Evolutionary conservation across 2,888 invertebrate genomes (phyloP), one percentile per base, ranked within the genome.

Genomic region (Gortyna flavago): DNA sequence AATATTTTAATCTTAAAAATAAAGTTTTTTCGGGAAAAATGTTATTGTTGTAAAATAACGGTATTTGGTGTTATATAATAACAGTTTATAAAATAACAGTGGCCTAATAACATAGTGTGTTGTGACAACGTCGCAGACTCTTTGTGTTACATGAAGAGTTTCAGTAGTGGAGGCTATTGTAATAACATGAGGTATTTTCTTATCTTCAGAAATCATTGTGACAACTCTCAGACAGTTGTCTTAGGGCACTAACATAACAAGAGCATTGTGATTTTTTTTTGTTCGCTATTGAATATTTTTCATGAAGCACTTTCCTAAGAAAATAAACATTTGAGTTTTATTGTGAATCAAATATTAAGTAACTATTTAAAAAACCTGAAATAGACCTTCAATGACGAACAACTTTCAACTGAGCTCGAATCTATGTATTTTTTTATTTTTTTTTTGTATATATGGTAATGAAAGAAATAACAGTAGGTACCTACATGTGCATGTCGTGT

Each of bases 141-240:
- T 68, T 70, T 75, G 79, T 86, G 77, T 81, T 64, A 51, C 72
- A 70, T 81, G 77, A 68, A 70, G 64, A 75, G 41, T 76, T 69
- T 65, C 62, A 35, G n/a, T 68, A 73, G 72, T 69, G 75, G 54
- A 61, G 72, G 74, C 71, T 75, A 57, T 72, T 72, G 38, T 32
- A 73, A 85, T 70, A 85, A 84, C 66, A 81, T 61, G 76, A 85
- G 85, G 85, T 85, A 86, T 85, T 81, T 77, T 77, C 70, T 77
- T 77, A 75, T 66, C 66, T 65, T 70, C 48, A 9, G 29, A 21
- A 73, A 75, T 67, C 54, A 59, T 75, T 32, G 35, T n/a, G 18
- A 41, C 25, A 38, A 29, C 61, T 16, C 16, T 59, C 38, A 61
- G 72, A 66, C 44, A 75, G 67, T 82, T 84, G 44, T 78, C 32